Percentiles rank a stretch among this genome's conserved stretches.
Evolutionary conservation across 2,888 invertebrate species (phyloP).

Genomic region (Odontothrips loti): DNA sequence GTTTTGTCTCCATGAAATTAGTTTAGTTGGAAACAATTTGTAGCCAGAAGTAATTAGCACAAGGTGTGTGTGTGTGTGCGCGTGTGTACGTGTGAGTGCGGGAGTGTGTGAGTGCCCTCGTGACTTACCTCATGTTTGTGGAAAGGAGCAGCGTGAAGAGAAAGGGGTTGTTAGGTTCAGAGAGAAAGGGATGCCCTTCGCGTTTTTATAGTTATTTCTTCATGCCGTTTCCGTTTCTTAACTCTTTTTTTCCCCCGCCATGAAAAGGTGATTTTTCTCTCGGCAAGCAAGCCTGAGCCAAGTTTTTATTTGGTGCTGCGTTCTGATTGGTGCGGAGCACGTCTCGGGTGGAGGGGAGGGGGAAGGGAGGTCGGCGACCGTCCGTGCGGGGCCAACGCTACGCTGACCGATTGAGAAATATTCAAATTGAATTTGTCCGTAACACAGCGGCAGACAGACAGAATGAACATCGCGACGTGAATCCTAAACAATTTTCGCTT

Average conservation of each 20-base stretch:
- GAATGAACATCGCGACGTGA: constrained; percentile 3
- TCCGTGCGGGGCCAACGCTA: not conserved
- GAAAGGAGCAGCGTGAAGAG: not conserved
- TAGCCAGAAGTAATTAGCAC: constrained; percentile 17
- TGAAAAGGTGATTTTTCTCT: no score
- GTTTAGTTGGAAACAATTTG: constrained; percentile 26
- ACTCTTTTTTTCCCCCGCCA: no score
- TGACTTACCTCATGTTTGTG: not conserved
- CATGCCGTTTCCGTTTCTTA: no score
- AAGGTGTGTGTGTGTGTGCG: constrained; percentile 13
- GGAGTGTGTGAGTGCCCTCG: not conserved
- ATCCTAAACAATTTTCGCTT: constrained; percentile 17
- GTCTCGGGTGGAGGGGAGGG: not conserved
- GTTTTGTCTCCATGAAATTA: constrained; percentile 25
- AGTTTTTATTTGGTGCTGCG: no score
- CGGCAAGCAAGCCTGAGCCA: no score
- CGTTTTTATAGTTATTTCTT: no score
- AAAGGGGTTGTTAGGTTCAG: not conserved
- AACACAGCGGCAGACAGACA: constrained; percentile 17
- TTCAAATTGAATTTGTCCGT: constrained; percentile 17
- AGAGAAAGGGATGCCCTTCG: not conserved
- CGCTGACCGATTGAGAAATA: constrained; percentile 24
- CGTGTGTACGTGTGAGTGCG: not conserved
- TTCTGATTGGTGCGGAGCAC: no score
- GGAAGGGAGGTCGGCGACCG: not conserved